Evolutionary conservation across 2,797 vertebrate genomes (phyloP), one percentile per base, ranked within the genome.

Genomic region (Echeneis naucrates): DNA sequence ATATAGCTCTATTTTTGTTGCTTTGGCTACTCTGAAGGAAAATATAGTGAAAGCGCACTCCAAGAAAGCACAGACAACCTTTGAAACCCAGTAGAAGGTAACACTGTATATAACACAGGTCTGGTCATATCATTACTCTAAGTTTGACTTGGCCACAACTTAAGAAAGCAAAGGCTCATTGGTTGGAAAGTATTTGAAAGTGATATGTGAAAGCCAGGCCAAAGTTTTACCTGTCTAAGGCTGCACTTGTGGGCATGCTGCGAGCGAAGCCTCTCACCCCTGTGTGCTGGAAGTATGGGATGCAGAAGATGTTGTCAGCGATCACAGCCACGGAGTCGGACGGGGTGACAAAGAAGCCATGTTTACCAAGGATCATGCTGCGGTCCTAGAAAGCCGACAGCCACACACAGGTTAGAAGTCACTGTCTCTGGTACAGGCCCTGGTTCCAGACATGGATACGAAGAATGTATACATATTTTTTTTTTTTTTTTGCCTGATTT

Each of bases 161-260:
- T 30, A 1, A 7, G 32, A 66, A 59, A 57, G 26, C 17, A 24
- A 59, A 52, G 16, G 26, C 12, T 44, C 26, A 51, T 16, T 52
- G 53, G 14, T 27, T 78, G n/a, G n/a, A n/a, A n/a, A n/a, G n/a
- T n/a, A n/a, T n/a, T 54, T 65, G 21, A 35, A 27, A 47, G 5
- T 53, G n/a, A 42, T 8, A n/a, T 23, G 53, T 72, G 5, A 68
- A 66, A 32, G 47, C 19, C 65, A 30, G 51, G 53, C 40, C 67
- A 37, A 51, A 44, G 52, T 66, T 91, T 82, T 95, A 99, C 98
- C 96, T 95, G 89, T 99, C 97, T 52, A 99, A 93, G 12, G 98
- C 97, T 11, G 95, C 95, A 8, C 98, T 99, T 58, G 97, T 99
- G 80, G 98, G 96, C 97, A 99, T 99, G 92, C 97, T 99, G 57